These are phyloP conservation scores for Darevskia nairensis DNA, from an alignment of 2,797 vertebrate species.

Conservation along the genomic window DNA sequence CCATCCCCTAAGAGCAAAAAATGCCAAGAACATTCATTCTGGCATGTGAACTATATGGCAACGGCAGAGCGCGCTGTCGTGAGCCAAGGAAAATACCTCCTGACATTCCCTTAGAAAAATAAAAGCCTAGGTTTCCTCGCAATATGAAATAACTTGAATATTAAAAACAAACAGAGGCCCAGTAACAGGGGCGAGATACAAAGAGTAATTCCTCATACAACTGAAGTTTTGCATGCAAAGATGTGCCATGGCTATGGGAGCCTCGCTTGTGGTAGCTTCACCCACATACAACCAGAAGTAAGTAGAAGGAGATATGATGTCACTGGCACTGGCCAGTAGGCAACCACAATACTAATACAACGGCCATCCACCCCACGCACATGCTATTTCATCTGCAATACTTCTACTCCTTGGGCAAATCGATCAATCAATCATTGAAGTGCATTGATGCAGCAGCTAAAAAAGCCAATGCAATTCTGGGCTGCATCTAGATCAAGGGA, in stretches of 20 bases:
- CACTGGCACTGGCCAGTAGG: neutral
- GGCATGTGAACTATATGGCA: constrained; percentile 15
- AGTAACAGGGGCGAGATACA: neutral
- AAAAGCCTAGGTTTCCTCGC: constrained; percentile 24
- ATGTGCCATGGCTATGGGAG: neutral
- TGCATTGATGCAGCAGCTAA: too few species aligned
- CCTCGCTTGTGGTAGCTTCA: too few species aligned
- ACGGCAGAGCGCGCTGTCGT: neutral
- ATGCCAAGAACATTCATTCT: constrained; percentile 27
- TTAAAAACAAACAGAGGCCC: constrained; percentile 43
- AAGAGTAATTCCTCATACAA: neutral
- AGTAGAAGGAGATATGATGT: neutral
- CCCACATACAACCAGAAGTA: neutral
- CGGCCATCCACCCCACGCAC: neutral
- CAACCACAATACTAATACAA: neutral
- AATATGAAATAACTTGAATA: constrained; percentile 37
- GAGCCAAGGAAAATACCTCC: constrained; percentile 38
- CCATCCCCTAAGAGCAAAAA: constrained; percentile 1
- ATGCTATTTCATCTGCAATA: neutral
- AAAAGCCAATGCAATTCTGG: too few species aligned
- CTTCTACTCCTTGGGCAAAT: too few species aligned
- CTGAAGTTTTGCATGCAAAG: neutral
- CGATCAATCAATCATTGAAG: too few species aligned
- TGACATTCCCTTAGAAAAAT: constrained; percentile 34
- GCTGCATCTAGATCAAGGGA: too few species aligned